These are phyloP conservation scores for Meloidogyne hapla DNA, from an alignment of 1,140 invertebrate species.

Conservation along the genomic window DNA sequence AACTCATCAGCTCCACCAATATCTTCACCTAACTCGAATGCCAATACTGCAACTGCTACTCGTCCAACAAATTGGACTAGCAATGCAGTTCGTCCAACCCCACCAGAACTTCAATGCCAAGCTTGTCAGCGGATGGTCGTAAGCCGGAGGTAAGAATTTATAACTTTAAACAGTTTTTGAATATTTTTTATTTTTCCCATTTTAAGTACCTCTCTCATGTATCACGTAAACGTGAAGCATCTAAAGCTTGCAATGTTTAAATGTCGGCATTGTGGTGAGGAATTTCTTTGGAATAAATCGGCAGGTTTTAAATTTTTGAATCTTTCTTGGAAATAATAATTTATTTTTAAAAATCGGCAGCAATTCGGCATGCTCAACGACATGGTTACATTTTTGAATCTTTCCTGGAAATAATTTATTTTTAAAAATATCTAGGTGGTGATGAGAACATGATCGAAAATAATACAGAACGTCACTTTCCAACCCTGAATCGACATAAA, in stretches of 20 bases:
- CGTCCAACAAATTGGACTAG: neutral
- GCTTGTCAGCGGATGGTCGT: slow-evolving; percentile 33
- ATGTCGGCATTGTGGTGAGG: slow-evolving; percentile 23
- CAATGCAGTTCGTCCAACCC: neutral
- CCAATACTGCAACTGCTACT: neutral
- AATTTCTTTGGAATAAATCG: slow-evolving; percentile 27
- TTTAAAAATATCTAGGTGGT: slow-evolving; percentile 3
- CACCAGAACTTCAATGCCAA: slow-evolving; percentile 31
- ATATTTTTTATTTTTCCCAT: too few relatives aligned
- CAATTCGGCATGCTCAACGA: slow-evolving; percentile 27
- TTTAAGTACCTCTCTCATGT: slow-evolving; percentile 33
- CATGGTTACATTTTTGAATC: neutral
- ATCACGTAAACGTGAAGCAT: slow-evolving; percentile 43
- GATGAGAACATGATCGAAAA: slow-evolving; percentile 29
- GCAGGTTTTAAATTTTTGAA: slow-evolving; percentile 1
- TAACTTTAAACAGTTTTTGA: neutral
- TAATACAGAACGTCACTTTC: slow-evolving; percentile 20
- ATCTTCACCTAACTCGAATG: neutral
- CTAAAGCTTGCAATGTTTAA: slow-evolving; percentile 28
- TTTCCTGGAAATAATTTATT: neutral
- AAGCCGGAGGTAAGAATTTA: slow-evolving; percentile 21
- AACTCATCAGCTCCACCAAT: slow-evolving; percentile 4
- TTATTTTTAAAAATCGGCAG: neutral
- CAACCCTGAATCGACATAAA: slow-evolving; percentile 20
- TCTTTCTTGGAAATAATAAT: too few relatives aligned